Base-by-base conservation (phyloP, 2,113 vertebrate species). In the Gadus chalcogrammus region DNA sequence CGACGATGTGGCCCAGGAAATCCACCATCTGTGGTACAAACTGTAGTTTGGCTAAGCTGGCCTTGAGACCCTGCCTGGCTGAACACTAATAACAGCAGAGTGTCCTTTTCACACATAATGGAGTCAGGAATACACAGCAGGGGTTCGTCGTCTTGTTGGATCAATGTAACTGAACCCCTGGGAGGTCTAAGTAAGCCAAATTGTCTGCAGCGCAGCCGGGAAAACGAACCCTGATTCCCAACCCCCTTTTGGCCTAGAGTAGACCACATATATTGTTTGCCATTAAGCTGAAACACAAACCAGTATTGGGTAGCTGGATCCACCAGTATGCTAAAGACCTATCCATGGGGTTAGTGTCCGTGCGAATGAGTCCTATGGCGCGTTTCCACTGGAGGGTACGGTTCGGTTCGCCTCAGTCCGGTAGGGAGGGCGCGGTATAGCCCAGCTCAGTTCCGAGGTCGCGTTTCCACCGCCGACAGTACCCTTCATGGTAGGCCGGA, bases 81-180 rank as follows among this genome's bases (percentile, higher is more conserved):
- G 56, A 15, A 28, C 7, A 24, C 15, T 70, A 62, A 61, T 16
- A 61, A 18, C 5, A 15, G 6, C 1, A 1, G 4, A 28, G 56
- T 61, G 59, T 70, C 58, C 2, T 58, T 11, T 5, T 28, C 18
- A 20, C 68, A 6, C 5, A 15, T 8, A 9, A 12, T n/a, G 28
- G 1, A 16, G 12, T 15, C 35, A 17, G 55, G 27, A 7, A 27
- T 6, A 38, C 68, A 69, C 2, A 69, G 15, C 22, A 69, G 5
- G 2, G 61, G 13, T 31, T 61, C 68, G 1, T 69, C 66, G 18
- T 61, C 68, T 7, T 69, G 61, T 61, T 69, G 68, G 6, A 69
- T n/a, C 15, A 38, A n/a, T 18, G 56, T 20, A 13, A 15, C 58
- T 13, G 52, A 2, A 2, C 12, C 17, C 17, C 15, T 24, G 11